These are phyloP conservation scores for Morelia viridis DNA, from an alignment of 2,797 vertebrate genomes.

Conservation along the genomic window DNA sequence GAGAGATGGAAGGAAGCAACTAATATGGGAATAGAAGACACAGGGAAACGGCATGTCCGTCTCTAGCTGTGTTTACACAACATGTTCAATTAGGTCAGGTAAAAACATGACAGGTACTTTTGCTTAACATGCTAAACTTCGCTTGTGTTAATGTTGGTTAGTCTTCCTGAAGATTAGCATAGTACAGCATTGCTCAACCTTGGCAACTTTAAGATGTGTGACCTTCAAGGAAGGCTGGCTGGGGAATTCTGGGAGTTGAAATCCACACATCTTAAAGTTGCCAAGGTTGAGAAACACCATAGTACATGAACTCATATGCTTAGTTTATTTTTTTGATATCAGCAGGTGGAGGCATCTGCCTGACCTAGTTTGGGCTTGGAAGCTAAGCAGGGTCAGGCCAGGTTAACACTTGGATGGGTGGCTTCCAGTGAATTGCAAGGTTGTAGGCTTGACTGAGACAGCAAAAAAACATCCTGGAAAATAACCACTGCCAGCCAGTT, in stretches of 20 bases:
- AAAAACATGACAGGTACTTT: neutral
- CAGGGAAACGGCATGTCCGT: neutral
- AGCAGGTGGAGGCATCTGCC: neutral
- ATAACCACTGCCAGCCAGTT: neutral
- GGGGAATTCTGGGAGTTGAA: too few species aligned
- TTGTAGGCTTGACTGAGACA: neutral
- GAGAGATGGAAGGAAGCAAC: neutral
- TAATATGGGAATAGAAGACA: neutral
- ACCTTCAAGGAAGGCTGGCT: too few species aligned
- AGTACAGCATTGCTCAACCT: too few species aligned
- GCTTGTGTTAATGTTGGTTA: neutral
- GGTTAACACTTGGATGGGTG: neutral
- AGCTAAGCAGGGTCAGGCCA: neutral
- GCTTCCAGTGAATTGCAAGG: neutral
- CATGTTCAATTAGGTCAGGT: neutral
- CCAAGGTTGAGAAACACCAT: too few species aligned
- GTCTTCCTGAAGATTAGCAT: neutral
- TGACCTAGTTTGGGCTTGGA: neutral
- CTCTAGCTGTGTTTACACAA: neutral
- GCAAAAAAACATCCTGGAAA: neutral
- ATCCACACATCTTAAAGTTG: too few species aligned
- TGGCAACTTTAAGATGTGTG: too few species aligned
- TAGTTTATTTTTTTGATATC: neutral
- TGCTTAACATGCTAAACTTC: neutral
- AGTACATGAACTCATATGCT: neutral